Percentiles rank a stretch among this genome's conserved stretches.
These are phyloP conservation scores for Sus cebifrons DNA, from an alignment of 2,797 vertebrate species.

Conservation along the genomic window DNA sequence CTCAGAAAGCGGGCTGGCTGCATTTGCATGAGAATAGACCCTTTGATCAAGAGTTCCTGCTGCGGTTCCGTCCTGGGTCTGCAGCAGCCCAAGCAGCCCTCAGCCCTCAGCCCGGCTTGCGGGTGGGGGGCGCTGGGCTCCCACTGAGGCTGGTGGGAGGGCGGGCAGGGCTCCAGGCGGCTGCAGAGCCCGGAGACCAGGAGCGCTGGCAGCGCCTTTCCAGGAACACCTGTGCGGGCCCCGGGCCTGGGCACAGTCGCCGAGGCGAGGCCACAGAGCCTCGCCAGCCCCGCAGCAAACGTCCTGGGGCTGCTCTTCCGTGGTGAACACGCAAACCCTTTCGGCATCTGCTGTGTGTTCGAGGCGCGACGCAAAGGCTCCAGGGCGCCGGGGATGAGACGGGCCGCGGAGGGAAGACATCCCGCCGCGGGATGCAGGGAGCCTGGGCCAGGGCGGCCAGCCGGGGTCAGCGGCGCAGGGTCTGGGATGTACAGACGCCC, in stretches of 20 bases:
- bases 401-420: neutral
- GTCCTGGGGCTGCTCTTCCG: neutral
- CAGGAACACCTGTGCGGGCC: neutral
- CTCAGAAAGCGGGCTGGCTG: accelerated
- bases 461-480: no score
- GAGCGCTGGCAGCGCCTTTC: neutral
- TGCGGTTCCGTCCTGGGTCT: neutral
- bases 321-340: neutral
- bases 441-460: no score
- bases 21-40: neutral
- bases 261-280: neutral
- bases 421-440: neutral
- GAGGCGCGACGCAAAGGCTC: neutral
- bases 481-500: no score
- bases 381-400: neutral
- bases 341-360: neutral
- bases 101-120: no score
- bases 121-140: neutral
- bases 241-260: accelerated
- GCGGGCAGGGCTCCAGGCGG: neutral
- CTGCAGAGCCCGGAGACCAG: neutral
- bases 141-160: accelerated
- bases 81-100: neutral
- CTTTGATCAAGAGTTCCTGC: neutral
- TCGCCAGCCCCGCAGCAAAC: neutral